phyloP scores from a whole-genome alignment of 2,113 vertebrate species.

The Pelodiscus sinensis region DNA sequence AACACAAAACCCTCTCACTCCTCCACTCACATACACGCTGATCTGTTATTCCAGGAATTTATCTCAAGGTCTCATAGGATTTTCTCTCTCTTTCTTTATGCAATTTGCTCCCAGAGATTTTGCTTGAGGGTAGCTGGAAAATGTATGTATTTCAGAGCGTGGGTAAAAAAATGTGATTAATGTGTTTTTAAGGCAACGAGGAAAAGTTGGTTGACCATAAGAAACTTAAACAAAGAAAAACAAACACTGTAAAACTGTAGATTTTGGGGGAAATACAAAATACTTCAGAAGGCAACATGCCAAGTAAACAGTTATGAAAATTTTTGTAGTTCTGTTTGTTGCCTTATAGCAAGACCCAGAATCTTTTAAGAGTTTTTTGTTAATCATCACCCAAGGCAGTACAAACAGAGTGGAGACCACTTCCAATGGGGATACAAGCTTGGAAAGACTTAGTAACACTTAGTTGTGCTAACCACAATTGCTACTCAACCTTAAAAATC shows the following conservation, averaged over 20 bases:
- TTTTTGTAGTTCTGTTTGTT: not conserved
- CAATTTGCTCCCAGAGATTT: not conserved
- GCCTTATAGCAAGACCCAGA: not conserved
- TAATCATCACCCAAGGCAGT: not conserved
- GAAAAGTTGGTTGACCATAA: not conserved
- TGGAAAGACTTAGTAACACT: not conserved
- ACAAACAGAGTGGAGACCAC: not conserved
- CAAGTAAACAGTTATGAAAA: not conserved
- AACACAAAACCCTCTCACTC: not conserved
- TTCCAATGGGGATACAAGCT: rapidly evolving
- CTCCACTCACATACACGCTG: not conserved
- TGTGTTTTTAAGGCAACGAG: not conserved
- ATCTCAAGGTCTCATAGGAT: not conserved
- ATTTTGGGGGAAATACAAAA: not conserved
- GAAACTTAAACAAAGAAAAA: not conserved
- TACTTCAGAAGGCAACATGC: not conserved
- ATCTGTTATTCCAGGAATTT: not conserved
- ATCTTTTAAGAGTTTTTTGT: not conserved
- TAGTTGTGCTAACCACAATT: not conserved
- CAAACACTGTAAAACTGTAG: not conserved
- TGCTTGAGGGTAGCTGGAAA: not conserved
- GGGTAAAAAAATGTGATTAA: not conserved
- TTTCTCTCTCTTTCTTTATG: not conserved
- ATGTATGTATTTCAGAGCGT: not conserved
- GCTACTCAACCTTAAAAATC: not conserved